Percentiles rank a stretch among this genome's conserved stretches.
Evolutionary conservation across 1,140 invertebrate genomes (phyloP).

Genomic region (Harpegnathos saltator): DNA sequence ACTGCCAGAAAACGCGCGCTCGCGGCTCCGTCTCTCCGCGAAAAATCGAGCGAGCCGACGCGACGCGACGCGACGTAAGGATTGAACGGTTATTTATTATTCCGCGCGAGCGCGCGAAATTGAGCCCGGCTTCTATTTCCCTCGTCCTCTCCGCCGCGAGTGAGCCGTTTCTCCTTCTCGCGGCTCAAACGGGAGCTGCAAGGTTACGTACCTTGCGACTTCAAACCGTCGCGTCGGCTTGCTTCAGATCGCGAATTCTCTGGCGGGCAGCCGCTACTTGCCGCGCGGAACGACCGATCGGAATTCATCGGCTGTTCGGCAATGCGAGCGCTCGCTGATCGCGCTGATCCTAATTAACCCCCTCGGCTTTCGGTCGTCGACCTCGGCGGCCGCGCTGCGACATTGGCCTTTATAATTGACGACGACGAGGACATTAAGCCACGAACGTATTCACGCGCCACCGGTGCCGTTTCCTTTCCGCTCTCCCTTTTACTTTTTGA

Average conservation of each 20-base stretch:
- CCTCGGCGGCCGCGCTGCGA: neutral
- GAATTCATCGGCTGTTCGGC: slow-evolving; percentile 22
- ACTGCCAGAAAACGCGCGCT: slow-evolving; percentile 39
- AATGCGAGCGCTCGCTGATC: neutral
- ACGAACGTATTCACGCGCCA: too few species aligned
- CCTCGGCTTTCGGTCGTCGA: neutral
- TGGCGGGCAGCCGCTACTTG: neutral
- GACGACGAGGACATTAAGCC: too few species aligned
- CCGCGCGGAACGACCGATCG: slow-evolving; percentile 17
- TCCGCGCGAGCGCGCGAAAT: slow-evolving; percentile 30
- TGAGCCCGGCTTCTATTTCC: slow-evolving; percentile 33
- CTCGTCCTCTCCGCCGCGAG: neutral
- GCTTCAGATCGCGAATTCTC: slow-evolving; percentile 21
- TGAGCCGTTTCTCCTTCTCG: neutral
- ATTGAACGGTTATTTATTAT: slow-evolving; percentile 68
- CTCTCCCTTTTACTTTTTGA: too few species aligned
- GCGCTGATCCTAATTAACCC: slow-evolving; percentile 49
- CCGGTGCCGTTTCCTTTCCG: too few species aligned
- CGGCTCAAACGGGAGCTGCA: neutral
- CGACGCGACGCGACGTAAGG: slow-evolving; percentile 38
- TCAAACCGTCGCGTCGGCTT: too few species aligned
- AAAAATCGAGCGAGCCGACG: too few species aligned
- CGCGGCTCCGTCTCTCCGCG: slow-evolving; percentile 1
- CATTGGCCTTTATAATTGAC: neutral
- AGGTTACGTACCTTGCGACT: too few species aligned